Conservation (phyloP, 2,888 invertebrate genomes). For the Torymus texanus region DNA sequence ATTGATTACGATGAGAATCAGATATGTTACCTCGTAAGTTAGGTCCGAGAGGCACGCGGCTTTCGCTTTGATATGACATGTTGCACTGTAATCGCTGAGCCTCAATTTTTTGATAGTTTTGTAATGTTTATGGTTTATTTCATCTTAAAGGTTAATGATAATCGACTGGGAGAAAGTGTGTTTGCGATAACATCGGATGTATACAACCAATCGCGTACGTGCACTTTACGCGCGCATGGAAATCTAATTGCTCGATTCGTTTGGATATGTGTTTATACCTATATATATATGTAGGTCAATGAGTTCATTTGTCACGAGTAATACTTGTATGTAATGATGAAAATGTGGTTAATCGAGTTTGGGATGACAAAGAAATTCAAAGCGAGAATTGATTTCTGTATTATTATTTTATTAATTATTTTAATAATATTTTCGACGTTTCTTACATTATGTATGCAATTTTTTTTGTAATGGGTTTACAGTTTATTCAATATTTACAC, state of each 20-base stretch:
- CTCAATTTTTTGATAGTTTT: slow-evolving; percentile 21
- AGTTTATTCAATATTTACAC: slow-evolving; percentile 71
- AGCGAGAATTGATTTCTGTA: not conserved
- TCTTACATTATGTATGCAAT: slow-evolving; percentile 50
- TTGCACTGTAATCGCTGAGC: slow-evolving; percentile 45
- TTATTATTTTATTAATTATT: slow-evolving; percentile 47
- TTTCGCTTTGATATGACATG: slow-evolving; percentile 66
- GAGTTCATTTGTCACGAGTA: slow-evolving; percentile 32
- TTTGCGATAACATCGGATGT: no score
- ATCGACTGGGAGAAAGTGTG: not conserved
- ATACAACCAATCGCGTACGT: no score
- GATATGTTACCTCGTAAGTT: slow-evolving; percentile 30
- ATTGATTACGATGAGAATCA: no score
- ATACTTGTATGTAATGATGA: no score
- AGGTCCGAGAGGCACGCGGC: slow-evolving; percentile 30
- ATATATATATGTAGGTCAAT: no score
- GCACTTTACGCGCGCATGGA: not conserved
- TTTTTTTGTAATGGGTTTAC: slow-evolving; percentile 66
- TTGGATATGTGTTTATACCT: not conserved
- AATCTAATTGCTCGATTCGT: slow-evolving; percentile 27
- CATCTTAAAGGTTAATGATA: slow-evolving; percentile 11
- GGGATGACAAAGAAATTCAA: no score
- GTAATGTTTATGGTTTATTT: slow-evolving; percentile 9
- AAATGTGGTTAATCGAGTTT: no score
- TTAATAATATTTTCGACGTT: slow-evolving; percentile 46